Evolutionary conservation across 2,797 vertebrate genomes (phyloP), one percentile per base, ranked within the genome.

Genomic region (Florisuga fusca): DNA sequence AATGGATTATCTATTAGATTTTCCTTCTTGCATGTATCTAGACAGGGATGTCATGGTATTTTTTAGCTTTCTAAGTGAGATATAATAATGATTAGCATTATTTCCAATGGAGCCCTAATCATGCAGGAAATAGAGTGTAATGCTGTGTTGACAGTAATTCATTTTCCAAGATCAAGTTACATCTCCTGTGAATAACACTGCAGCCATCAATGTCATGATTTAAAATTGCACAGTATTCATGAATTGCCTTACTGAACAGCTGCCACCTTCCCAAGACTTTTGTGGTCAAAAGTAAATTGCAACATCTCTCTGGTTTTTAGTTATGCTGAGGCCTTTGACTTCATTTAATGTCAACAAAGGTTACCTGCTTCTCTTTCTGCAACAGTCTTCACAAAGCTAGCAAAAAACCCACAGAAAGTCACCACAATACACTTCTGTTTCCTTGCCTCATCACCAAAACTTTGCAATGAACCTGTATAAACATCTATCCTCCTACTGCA

Each of bases 221-320:
- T 31, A 80, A 74, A 89, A 73, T 16, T 43, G 20, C 36, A 59
- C 23, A 27, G 19, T 8, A 41, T 59, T 50, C 1, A 3, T 4
- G 38, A 63, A 61, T 46, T 7, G 20, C 34, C 26, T n/a, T 48
- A 26, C 43, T 62, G 38, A 81, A 5, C 25, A 54, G 22, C 51
- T 80, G 64, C 22, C 54, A 15, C 29, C 41, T 34, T 15, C 34
- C 17, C 0, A 0, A 34, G 38, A 10, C 7, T 23, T n/a, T 6
- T 17, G 25, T 31, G 26, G 10, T 55, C n/a, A 58, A 22, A 64
- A 31, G 14, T 3, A n/a, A 86, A 55, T 12, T 20, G 31, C 62
- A 91, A 16, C 61, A 36, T 25, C 8, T 4, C 33, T 41, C 64
- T 12, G 19, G 45, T 53, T 58, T 64, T 53, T 57, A 57, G 72